Percentiles rank a stretch among this genome's conserved stretches.
These are phyloP conservation scores for Agrypnus murinus DNA, from an alignment of 2,888 invertebrate species.

Conservation along the genomic window DNA sequence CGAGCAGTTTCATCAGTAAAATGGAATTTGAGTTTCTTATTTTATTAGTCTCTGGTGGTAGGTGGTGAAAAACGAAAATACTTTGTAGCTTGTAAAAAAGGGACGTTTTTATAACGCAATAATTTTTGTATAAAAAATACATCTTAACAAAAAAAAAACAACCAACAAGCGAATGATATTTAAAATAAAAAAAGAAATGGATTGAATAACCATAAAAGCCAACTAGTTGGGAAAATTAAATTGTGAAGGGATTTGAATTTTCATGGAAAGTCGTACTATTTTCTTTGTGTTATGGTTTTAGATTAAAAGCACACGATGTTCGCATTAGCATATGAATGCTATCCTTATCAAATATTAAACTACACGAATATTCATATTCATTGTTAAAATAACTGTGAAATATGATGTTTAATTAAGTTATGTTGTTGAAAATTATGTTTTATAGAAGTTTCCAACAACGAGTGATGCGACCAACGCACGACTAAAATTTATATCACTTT, in stretches of 20 bases:
- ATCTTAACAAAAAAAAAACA: too few relatives aligned
- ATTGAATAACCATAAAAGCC: too few relatives aligned
- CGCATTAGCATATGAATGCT: slow-evolving; percentile 30
- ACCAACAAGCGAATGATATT: too few relatives aligned
- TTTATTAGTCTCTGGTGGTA: slow-evolving; percentile 18
- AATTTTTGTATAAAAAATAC: too few relatives aligned
- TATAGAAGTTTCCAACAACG: not conserved
- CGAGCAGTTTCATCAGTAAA: slow-evolving; percentile 16
- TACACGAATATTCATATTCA: slow-evolving; percentile 24
- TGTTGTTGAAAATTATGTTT: not conserved
- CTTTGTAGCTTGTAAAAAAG: slow-evolving; percentile 8
- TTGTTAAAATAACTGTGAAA: not conserved
- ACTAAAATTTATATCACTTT: not conserved
- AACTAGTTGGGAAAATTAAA: too few relatives aligned
- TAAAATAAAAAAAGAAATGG: too few relatives aligned
- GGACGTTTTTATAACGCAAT: too few relatives aligned
- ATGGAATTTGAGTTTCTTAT: slow-evolving; percentile 18
- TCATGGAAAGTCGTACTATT: too few relatives aligned
- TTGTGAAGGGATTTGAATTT: too few relatives aligned
- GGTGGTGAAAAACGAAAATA: not conserved
- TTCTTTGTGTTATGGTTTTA: not conserved
- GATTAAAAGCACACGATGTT: slow-evolving; percentile 24
- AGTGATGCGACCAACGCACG: too few relatives aligned
- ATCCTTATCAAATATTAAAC: slow-evolving; percentile 19
- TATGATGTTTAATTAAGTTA: too few relatives aligned